These are phyloP conservation scores for Rhynchonycteris naso DNA, from an alignment of 2,797 vertebrate species.

Conservation along the genomic window DNA sequence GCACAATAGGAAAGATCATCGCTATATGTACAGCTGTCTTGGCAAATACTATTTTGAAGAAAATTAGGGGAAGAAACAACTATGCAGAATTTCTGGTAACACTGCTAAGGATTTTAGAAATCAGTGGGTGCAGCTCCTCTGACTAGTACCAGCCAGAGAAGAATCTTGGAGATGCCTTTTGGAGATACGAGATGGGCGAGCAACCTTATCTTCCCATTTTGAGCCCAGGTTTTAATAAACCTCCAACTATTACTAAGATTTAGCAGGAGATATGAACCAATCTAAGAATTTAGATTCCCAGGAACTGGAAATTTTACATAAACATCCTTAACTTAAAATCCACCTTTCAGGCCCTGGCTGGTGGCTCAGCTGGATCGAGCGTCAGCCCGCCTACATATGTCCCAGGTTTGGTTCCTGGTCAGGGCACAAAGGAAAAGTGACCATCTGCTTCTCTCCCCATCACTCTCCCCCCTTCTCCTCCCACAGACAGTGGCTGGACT, in stretches of 20 bases:
- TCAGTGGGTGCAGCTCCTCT: not conserved
- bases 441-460: no score
- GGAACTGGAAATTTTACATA: constrained; percentile 39
- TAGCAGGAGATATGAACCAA: not conserved
- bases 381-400: no score
- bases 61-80: constrained; percentile 42
- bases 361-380: no score
- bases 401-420: no score
- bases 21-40: constrained; percentile 60
- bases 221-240: not conserved
- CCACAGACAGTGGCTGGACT: no score
- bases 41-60: constrained; percentile 69
- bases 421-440: no score
- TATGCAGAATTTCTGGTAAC: not conserved
- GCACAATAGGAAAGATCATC: not conserved
- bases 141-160: not conserved
- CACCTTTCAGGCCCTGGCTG: not conserved
- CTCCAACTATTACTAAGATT: not conserved
- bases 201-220: not conserved
- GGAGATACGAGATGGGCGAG: not conserved
- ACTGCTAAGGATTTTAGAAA: constrained; percentile 27
- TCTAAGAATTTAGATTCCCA: constrained; percentile 47
- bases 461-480: no score
- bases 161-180: not conserved
- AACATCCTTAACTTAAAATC: constrained; percentile 33